Percentiles rank a stretch among this genome's conserved stretches.
phyloP scores from a whole-genome alignment of 2,888 invertebrate species.

The Meteorus colon region DNA sequence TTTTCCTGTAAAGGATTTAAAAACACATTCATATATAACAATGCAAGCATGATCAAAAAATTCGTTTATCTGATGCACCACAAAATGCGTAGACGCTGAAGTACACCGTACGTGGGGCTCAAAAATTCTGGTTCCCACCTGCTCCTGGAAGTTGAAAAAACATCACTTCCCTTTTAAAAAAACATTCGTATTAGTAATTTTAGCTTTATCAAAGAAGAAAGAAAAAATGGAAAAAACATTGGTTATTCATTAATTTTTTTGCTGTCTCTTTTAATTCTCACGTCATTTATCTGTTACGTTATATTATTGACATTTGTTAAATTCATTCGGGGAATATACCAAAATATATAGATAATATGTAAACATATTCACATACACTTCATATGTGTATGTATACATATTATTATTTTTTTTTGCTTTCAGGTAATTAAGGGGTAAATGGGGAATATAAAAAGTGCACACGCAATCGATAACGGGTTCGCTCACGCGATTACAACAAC shows the following conservation, averaged over 20 bases:
- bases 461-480: slow-evolving; percentile 43
- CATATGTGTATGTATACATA: slow-evolving; percentile 37
- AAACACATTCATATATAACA: slow-evolving; percentile 73
- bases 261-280: slow-evolving; percentile 40
- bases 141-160: slow-evolving; percentile 74
- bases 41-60: slow-evolving; percentile 76
- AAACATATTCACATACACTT: slow-evolving; percentile 37
- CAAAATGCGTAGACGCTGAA: slow-evolving; percentile 72
- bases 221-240: slow-evolving; percentile 46
- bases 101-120: slow-evolving; percentile 73
- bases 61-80: slow-evolving; percentile 73
- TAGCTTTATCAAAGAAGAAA: slow-evolving; percentile 41
- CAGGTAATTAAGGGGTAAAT: slow-evolving; percentile 50
- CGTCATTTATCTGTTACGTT: slow-evolving; percentile 54
- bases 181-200: slow-evolving; percentile 63
- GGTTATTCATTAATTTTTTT: slow-evolving; percentile 44
- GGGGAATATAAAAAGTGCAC: slow-evolving; percentile 53
- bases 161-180: slow-evolving; percentile 74
- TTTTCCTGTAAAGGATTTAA: slow-evolving; percentile 73
- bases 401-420: slow-evolving; percentile 36
- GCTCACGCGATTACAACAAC: slow-evolving; percentile 25
- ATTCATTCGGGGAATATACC: slow-evolving; percentile 45
- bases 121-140: slow-evolving; percentile 74
- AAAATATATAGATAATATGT: slow-evolving; percentile 6
- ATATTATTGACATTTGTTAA: slow-evolving; percentile 40